Evolutionary conservation across 2,888 invertebrate species (phyloP), one percentile per base, ranked within the genome.

Genomic region (Chaetoderma sp.): DNA sequence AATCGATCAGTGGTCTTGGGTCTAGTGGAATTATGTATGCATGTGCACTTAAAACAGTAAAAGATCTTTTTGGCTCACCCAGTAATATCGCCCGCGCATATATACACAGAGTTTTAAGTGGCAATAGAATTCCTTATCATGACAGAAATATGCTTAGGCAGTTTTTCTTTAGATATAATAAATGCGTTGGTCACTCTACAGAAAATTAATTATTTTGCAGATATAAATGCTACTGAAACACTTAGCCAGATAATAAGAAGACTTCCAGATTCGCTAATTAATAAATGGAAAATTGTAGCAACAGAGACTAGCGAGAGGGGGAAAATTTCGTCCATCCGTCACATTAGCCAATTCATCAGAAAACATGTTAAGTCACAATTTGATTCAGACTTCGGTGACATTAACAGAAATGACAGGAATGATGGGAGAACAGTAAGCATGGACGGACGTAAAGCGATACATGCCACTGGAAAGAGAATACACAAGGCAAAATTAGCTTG

Each of bases 321-420:
- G 10, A 23, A 54, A 32, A 16, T 21, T 2, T 60, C 64, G 25
- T 23, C 6, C 16, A 16, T 60, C 16, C n/a, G 21, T n/a, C 50
- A 52, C 49, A 60, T 59, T 25, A 59, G 52, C 21, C 23, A 42
- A 4, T 64, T 64, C 33, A 16, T 64, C 2, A 28, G 64, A 16
- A 32, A 64, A 44, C 4, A 28, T 3, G 54, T 64, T 1, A 23
- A 42, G 32, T 30, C 60, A 2, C 54, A 50, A 21, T 64, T 52
- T 45, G 64, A 64, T 21, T 60, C 55, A 21, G 64, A 64, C 13
- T 64, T 60, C 39, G 63, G 63, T 39, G 58, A 63, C 28, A 3
- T 63, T 32, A 30, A 25, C 4, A n/a, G 28, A 54, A 16, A 16
- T 23, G n/a, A 28, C 27, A 42, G 28, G 16, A n/a, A n/a, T n/a